Conservation (phyloP, 2,888 invertebrate genomes). For the Alitta virens region DNA sequence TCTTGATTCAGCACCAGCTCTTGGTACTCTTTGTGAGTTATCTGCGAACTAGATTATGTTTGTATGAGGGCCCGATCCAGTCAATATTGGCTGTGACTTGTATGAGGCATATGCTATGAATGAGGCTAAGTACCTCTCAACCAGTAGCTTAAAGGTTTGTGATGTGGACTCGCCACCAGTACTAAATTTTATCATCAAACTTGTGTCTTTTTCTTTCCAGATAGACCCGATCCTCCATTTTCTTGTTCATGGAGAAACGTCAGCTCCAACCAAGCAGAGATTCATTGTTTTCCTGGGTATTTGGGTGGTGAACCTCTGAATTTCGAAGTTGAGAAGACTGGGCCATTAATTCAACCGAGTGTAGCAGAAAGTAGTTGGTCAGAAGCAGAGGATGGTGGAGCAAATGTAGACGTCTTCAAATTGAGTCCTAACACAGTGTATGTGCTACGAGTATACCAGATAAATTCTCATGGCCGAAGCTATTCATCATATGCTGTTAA, state of each 20-base stretch:
- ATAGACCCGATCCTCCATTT: too few relatives aligned
- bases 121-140: too few relatives aligned
- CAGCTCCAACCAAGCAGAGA: neutral
- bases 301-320: conserved; percentile 15
- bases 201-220: too few relatives aligned
- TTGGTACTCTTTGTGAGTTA: too few relatives aligned
- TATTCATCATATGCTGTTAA: conserved; percentile 7
- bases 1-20: too few relatives aligned
- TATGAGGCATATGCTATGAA: too few relatives aligned
- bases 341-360: neutral
- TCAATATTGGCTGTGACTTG: too few relatives aligned
- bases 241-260: neutral
- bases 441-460: conserved; percentile 15
- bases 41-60: too few relatives aligned
- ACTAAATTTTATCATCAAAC: too few relatives aligned
- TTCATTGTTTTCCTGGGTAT: conserved; percentile 20
- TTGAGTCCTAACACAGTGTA: conserved; percentile 22
- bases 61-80: too few relatives aligned
- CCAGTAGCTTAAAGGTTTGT: too few relatives aligned
- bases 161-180: too few relatives aligned
- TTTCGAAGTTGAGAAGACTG: conserved; percentile 4
- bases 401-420: conserved; percentile 2
- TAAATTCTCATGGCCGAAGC: conserved; percentile 21
- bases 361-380: neutral
- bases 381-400: neutral